phyloP scores from a whole-genome alignment of 1,140 invertebrate species.

The Potamilus streckersoni region DNA sequence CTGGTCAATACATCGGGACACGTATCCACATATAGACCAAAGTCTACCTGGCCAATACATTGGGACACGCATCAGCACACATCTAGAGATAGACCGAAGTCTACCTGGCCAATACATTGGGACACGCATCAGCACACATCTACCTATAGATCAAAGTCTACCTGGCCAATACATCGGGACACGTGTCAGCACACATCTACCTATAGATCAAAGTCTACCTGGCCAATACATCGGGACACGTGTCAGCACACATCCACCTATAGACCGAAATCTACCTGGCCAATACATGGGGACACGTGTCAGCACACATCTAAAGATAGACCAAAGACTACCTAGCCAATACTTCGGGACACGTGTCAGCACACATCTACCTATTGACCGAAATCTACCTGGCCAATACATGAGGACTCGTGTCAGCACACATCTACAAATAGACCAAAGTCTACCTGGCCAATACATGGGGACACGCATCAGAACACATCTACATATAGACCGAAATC shows the following conservation, averaged over 20 bases:
- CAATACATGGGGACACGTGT: too few species aligned
- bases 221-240: too few species aligned
- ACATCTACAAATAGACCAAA: background rate
- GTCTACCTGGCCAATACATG: background rate
- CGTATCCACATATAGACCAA: background rate
- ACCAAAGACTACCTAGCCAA: too few species aligned
- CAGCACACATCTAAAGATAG: background rate
- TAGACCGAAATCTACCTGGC: background rate
- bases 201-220: background rate
- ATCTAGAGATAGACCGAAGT: background rate
- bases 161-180: too few species aligned
- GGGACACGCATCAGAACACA: background rate
- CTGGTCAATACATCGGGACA: too few species aligned
- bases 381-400: background rate
- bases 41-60: too few species aligned
- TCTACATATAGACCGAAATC: background rate
- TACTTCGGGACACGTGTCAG: too few species aligned
- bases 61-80: background rate
- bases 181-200: background rate
- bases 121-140: background rate
- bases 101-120: too few species aligned
- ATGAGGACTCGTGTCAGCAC: too few species aligned
- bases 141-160: too few species aligned
- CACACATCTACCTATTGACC: background rate
- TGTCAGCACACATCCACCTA: too few species aligned